Percentiles rank a stretch among this genome's conserved stretches.
Evolutionary conservation across 2,797 vertebrate species (phyloP).

Genomic region (Cichlasoma orientale): DNA sequence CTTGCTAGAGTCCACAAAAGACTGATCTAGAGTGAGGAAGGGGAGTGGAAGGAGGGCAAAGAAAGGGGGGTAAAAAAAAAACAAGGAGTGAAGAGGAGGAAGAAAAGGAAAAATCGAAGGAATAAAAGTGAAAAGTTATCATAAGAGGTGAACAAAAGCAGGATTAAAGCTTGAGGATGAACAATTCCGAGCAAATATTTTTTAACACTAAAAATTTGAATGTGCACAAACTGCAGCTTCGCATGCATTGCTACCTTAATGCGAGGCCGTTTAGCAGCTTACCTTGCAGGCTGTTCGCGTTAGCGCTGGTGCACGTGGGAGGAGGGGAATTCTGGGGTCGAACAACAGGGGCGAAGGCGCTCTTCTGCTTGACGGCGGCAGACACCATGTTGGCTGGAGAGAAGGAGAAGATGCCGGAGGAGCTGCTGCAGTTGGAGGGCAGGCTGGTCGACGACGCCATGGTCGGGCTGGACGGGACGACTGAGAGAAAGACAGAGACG

Average conservation of each 20-base stretch:
- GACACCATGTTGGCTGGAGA: slow-evolving; percentile 99
- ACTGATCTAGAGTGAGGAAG: slow-evolving; percentile 88
- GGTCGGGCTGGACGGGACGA: slow-evolving; percentile 97
- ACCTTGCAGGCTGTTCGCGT: slow-evolving; percentile 98
- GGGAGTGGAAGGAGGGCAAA: slow-evolving; percentile 74
- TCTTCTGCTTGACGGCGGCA: slow-evolving; percentile 98
- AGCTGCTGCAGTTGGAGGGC: slow-evolving; percentile 98
- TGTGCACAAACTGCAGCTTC: neutral
- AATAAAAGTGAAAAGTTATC: slow-evolving; percentile 58
- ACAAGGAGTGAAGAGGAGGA: slow-evolving; percentile 32
- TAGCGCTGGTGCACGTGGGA: slow-evolving; percentile 97
- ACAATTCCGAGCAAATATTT: neutral
- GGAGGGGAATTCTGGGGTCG: slow-evolving; percentile 97
- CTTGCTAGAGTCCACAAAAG: slow-evolving; percentile 98
- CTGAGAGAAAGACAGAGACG: slow-evolving; percentile 73
- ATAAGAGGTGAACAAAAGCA: slow-evolving; percentile 38
- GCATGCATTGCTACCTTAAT: neutral
- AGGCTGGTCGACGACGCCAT: slow-evolving; percentile 98
- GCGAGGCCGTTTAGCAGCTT: slow-evolving; percentile 34
- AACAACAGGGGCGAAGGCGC: slow-evolving; percentile 97
- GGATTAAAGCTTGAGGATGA: slow-evolving; percentile 28
- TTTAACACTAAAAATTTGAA: neutral
- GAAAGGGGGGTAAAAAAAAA: no score
- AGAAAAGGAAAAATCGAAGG: slow-evolving; percentile 44
- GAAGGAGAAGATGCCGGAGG: slow-evolving; percentile 99